Evolutionary conservation across 2,797 vertebrate species (phyloP).

Genomic region (Alouatta caraya): DNA sequence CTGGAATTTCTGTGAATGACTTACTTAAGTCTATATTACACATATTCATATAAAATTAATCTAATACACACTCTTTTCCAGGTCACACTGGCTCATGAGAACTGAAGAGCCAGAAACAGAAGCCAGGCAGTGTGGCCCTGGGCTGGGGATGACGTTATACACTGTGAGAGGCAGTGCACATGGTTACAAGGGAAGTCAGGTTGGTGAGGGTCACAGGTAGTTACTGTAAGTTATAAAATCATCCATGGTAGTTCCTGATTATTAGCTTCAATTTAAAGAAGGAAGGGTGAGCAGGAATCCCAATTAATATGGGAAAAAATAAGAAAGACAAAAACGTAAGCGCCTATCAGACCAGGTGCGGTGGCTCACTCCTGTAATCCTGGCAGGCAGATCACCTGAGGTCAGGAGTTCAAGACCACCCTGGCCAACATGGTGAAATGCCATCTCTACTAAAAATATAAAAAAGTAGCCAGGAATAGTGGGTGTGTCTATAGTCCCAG

Average conservation of each 20-base stretch:
- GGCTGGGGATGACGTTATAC: accelerated
- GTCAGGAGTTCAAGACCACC: no score
- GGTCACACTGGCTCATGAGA: not conserved
- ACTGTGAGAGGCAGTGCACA: not conserved
- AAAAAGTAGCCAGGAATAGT: no score
- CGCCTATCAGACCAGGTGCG: not conserved
- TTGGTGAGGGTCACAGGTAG: not conserved
- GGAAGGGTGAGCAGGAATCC: not conserved
- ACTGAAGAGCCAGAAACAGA: not conserved
- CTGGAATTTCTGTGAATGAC: not conserved
- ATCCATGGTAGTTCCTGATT: not conserved
- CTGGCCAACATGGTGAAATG: no score
- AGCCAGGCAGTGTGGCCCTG: accelerated
- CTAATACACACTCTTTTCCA: not conserved
- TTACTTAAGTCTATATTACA: not conserved
- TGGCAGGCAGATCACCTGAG: no score
- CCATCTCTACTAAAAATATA: no score
- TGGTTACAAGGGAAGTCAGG: not conserved
- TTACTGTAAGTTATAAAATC: not conserved
- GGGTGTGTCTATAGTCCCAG: no score
- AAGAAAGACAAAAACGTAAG: not conserved
- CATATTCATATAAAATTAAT: not conserved
- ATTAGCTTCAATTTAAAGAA: not conserved
- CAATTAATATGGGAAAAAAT: not conserved
- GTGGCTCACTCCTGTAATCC: no score